Base-by-base conservation (phyloP, 1,140 invertebrate genomes). In the Drosophila sproati region DNA sequence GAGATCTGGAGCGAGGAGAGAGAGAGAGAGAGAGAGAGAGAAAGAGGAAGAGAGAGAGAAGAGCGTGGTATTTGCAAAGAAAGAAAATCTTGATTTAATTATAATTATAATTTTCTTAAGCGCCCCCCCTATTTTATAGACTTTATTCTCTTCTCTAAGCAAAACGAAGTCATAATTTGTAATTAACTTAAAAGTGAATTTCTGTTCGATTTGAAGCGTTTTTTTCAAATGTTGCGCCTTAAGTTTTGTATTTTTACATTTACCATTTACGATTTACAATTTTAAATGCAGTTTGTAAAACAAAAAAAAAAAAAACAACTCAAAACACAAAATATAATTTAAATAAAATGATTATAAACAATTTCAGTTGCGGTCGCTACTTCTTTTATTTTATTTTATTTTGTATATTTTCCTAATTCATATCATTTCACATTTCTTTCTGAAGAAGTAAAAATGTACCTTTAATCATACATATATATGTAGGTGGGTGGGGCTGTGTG, bases 101-200 rank as follows among this genome's bases (percentile, higher is more conserved):
- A 32, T 52, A 20, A 63, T 41, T 52, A 20, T 55, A 57, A 50
- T 59, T 51, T 8, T 34, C 43, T 71, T 63, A 71, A 59, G 55
- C 6, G 41, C 54, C 67, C 29, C 47, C 61, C 68, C 45, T 77
- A 81, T 78, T 75, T 78, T 57, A 71, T 75, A 78, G 74, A 80
- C 73, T 69, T 80, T 77, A 66, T 79, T 77, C 67, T 86, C 78
- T 81, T 73, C 66, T 80, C 73, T 88, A 89, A 89, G 85, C 85
- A 82, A 88, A 85, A 89, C 83, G 85, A 89, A 89, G 85, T 89
- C 85, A 89, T 89, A 89, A 85, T 89, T 88, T 89, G 80, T 89
- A 89, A 89, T 89, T 89, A 77, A 88, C 54, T 61, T 88, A 80
- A 88, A 88, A 64, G 64, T 77, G 60, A 74, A 77, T 82, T 87